Percentiles rank a stretch among this genome's conserved stretches.
phyloP scores from a whole-genome alignment of 2,888 invertebrate genomes.

The Petrolisthes manimaculis region DNA sequence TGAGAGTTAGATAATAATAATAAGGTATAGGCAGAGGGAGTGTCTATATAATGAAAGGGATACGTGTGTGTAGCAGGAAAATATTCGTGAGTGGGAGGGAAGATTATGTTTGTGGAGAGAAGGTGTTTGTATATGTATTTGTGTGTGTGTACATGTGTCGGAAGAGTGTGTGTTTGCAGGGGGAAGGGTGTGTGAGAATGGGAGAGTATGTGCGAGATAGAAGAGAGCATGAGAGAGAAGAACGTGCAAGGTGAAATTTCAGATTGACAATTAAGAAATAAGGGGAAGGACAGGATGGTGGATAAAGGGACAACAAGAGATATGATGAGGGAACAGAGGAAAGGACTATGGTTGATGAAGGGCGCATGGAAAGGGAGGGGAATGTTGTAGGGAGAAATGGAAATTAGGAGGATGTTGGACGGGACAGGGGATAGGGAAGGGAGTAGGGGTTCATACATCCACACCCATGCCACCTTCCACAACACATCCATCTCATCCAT shows the following conservation, averaged over 20 bases:
- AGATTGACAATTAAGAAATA: conserved; percentile 1
- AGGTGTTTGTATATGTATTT: no score
- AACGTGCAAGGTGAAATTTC: no score
- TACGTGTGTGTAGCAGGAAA: no score
- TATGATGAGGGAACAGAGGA: background rate
- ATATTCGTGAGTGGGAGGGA: no score
- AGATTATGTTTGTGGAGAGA: no score
- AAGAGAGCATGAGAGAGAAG: conserved; percentile 22
- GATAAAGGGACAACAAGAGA: background rate
- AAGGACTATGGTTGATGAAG: background rate
- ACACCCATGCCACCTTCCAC: no score
- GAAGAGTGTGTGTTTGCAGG: background rate
- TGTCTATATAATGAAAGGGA: no score
- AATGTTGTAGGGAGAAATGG: no score
- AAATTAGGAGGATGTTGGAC: background rate
- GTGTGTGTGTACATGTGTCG: no score
- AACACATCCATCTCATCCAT: no score
- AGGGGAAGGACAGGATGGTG: background rate
- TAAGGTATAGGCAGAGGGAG: background rate
- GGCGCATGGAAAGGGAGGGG: no score
- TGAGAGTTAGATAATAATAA: background rate
- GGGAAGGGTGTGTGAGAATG: conserved; percentile 23
- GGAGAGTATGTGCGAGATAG: conserved; percentile 9
- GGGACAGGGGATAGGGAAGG: conserved; percentile 15
- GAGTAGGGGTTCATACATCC: no score